These are phyloP conservation scores for Genyomyrus donnyi DNA, from an alignment of 2,113 vertebrate species.

Conservation along the genomic window DNA sequence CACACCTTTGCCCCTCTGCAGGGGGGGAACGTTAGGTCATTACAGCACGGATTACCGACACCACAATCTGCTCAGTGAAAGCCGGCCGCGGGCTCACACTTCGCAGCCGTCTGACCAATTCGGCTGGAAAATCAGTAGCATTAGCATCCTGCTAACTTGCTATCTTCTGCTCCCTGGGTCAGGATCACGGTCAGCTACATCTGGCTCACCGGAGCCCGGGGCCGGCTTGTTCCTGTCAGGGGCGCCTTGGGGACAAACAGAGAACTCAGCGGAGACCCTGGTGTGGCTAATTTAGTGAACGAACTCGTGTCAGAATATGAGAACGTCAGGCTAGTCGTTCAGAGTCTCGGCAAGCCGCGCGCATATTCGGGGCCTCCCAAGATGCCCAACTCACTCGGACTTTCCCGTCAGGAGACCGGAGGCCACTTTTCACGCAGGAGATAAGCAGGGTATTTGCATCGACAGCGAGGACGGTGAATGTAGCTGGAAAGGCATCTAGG, in stretches of 20 bases:
- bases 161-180: not conserved
- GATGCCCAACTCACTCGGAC: not conserved
- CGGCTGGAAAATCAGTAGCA: not conserved
- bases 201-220: not conserved
- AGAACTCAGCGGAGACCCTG: not conserved
- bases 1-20: not conserved
- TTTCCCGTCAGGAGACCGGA: not conserved
- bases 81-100: not conserved
- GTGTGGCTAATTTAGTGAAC: not conserved
- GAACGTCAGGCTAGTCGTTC: not conserved
- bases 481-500: conserved; percentile 27
- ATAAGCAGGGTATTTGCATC: conserved; percentile 42
- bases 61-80: not conserved
- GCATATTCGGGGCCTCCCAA: not conserved
- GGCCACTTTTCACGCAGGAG: conserved; percentile 28
- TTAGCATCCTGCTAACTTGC: not conserved
- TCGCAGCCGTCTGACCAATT: not conserved
- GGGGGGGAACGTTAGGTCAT: not conserved
- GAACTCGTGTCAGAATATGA: not conserved
- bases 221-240: not conserved
- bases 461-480: conserved; percentile 29
- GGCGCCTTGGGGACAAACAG: not conserved
- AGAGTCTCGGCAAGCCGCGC: not conserved
- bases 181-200: not conserved
- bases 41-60: not conserved